Evolutionary conservation across 2,888 invertebrate genomes (phyloP), one percentile per base, ranked within the genome.

Genomic region (Drosophila testacea): DNA sequence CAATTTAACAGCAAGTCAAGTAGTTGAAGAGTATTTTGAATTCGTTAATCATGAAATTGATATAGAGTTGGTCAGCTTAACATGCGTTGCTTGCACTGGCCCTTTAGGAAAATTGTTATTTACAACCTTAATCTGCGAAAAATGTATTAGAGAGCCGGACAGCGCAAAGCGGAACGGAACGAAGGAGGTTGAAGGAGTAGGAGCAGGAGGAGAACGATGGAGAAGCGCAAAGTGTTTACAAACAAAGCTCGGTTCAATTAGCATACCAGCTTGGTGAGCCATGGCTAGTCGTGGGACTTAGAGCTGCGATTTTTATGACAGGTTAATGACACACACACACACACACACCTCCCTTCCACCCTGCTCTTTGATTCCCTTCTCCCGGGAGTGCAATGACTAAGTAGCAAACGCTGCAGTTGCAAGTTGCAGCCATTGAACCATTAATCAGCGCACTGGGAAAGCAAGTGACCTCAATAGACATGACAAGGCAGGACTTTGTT

Each of bases 231-330:
- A 83, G 76, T 89, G 85, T 81, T 89, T 81, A 73, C 82, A 87
- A 87, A 81, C 77, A 86, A 88, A 81, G 73, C 60, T 63, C 71
- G 52, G 65, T 73, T 89, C 84, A 89, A 83, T 83, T 83, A 83
- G 81, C 83, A 83, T 87, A 84, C 76, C 89, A 86, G 66, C 71
- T 55, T 57, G 86, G 65, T 83, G 77, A 83, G 81, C 71, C 80
- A 79, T 77, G 56, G 46, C 34, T 34, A 63, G 51, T 54, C 66
- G 81, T 83, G 83, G 69, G 69, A 73, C 63, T 68, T 48, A 62
- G 60, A 69, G 72, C 75, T 79, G 77, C 65, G 83, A 77, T 85
- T 72, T 88, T 89, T 87, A 89, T 87, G 84, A 84, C 89, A 89
- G 84, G 84, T 89, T 89, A 87, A 84, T 79, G 84, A 89, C 83